These are phyloP conservation scores for Cydia splendana DNA, from an alignment of 1,140 invertebrate genomes.

Conservation along the genomic window DNA sequence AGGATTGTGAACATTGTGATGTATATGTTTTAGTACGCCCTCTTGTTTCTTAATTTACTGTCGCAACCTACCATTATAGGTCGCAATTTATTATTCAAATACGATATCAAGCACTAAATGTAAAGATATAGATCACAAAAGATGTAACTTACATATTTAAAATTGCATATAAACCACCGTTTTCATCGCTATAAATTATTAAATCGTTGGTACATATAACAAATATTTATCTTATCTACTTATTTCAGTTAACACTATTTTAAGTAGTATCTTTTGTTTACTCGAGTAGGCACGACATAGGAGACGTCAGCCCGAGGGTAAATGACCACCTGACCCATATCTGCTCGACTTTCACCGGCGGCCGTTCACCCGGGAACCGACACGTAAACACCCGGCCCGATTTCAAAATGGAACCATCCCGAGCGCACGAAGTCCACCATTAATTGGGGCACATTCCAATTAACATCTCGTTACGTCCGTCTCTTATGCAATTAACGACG, in stretches of 20 bases:
- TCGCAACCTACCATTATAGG: too few species aligned
- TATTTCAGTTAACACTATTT: constrained; percentile 36
- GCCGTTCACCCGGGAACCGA: constrained; percentile 70
- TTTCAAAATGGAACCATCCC: constrained; percentile 55
- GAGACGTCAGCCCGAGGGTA: constrained; percentile 59
- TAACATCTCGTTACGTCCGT: constrained; percentile 69
- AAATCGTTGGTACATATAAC: neutral
- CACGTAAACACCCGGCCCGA: constrained; percentile 60
- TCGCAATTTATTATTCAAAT: too few species aligned
- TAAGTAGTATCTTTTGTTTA: constrained; percentile 31
- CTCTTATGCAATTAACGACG: constrained; percentile 70
- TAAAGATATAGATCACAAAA: too few species aligned
- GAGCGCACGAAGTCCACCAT: constrained; percentile 51
- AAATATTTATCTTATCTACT: neutral
- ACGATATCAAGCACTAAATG: too few species aligned
- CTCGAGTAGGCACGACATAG: constrained; percentile 37
- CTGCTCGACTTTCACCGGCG: constrained; percentile 69
- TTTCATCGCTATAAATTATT: neutral
- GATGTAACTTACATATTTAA: too few species aligned
- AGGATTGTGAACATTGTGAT: too few species aligned
- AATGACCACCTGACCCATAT: constrained; percentile 76
- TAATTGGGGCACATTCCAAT: constrained; percentile 76
- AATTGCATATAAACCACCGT: neutral
- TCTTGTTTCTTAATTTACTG: too few species aligned
- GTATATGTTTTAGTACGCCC: too few species aligned